Evolutionary conservation across 2,888 invertebrate species (phyloP).

Genomic region (Nephrotoma guestfalica): DNA sequence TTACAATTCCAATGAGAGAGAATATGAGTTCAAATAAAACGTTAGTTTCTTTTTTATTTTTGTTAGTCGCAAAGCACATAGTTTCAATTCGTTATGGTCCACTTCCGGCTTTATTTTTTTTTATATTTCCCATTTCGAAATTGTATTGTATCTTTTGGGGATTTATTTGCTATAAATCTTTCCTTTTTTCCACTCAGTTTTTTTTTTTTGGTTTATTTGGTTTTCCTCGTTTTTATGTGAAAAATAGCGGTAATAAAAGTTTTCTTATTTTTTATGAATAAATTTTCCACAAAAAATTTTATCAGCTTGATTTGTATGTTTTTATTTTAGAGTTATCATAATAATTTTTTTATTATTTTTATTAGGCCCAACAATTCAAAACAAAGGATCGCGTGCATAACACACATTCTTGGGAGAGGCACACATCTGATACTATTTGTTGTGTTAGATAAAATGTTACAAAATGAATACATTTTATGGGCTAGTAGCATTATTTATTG

Average conservation of each 20-base stretch:
- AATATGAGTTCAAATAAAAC: not conserved
- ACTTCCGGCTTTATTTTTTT: not conserved
- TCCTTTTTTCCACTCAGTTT: not conserved
- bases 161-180: not conserved
- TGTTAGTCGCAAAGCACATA: not conserved
- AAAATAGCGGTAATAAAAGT: not conserved
- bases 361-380: not conserved
- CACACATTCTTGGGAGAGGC: not conserved
- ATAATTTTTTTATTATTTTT: not conserved
- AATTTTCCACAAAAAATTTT: not conserved
- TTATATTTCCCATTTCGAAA: not conserved
- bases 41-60: not conserved
- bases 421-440: not conserved
- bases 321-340: not conserved
- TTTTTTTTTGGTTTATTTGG: not conserved
- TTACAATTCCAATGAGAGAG: not conserved
- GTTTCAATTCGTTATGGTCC: not conserved
- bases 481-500: not conserved
- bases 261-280: not conserved
- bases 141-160: not conserved
- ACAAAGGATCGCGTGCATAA: not conserved
- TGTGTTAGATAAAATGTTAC: not conserved
- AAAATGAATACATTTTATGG: not conserved
- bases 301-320: not conserved
- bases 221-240: not conserved